A percentile compares a stretch with the other conserved stretches of the same genome.
These are phyloP conservation scores for Machimus atricapillus DNA, from an alignment of 2,888 invertebrate genomes.

Conservation along the genomic window DNA sequence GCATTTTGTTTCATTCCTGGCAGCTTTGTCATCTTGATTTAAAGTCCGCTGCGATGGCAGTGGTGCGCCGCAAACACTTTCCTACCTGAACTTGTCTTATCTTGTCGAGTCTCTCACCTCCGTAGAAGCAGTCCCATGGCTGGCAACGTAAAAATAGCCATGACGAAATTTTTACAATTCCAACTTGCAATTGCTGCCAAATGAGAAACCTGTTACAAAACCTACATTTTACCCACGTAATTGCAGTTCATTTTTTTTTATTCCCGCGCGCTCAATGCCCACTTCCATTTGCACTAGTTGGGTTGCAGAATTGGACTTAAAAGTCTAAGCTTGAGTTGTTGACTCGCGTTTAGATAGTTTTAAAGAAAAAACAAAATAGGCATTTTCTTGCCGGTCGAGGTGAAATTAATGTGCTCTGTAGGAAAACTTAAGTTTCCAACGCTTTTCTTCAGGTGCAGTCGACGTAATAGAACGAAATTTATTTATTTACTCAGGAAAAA, in stretches of 20 bases:
- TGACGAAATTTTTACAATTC: constrained; percentile 17
- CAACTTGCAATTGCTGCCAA: not conserved
- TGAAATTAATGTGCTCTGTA: not conserved
- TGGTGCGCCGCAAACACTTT: not conserved
- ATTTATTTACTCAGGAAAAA: not conserved
- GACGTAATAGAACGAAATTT: not conserved
- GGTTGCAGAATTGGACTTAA: not conserved
- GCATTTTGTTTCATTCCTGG: not conserved
- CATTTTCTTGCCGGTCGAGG: not conserved
- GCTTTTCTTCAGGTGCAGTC: not conserved
- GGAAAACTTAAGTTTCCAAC: not conserved
- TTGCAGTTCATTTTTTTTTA: not conserved
- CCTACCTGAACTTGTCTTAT: not conserved
- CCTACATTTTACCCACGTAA: constrained; percentile 29
- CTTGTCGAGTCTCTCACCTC: not conserved
- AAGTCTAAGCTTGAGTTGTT: not conserved
- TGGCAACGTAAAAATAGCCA: not conserved
- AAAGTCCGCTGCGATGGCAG: not conserved
- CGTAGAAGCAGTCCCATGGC: not conserved
- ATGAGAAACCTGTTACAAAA: constrained; percentile 21
- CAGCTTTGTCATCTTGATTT: not conserved
- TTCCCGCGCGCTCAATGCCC: not conserved
- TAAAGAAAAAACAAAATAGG: not conserved
- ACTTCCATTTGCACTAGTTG: not conserved
- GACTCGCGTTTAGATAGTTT: not conserved